Conservation (phyloP, 2,113 vertebrate genomes). For the Mirounga angustirostris region DNA sequence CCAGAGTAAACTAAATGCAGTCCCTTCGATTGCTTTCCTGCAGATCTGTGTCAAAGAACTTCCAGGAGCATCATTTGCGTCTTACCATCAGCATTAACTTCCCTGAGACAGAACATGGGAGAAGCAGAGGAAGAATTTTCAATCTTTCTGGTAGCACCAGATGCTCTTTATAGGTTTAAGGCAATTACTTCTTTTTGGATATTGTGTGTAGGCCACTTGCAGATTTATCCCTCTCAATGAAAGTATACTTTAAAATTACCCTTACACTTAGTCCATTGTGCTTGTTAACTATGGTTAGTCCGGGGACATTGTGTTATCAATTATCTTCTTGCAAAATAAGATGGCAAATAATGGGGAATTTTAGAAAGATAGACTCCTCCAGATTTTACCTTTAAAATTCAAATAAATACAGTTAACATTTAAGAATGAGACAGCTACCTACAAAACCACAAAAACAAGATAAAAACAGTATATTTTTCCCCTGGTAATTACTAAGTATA, state of each 20-base stretch:
- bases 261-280: not conserved
- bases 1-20: not conserved
- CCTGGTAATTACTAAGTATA: not conserved
- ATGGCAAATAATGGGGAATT: not conserved
- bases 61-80: not conserved
- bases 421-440: not conserved
- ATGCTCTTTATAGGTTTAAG: not conserved
- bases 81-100: not conserved
- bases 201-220: rapidly evolving
- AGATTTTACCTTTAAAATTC: not conserved
- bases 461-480: not conserved
- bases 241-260: not conserved
- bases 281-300: not conserved
- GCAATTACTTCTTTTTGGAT: not conserved
- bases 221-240: not conserved
- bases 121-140: not conserved
- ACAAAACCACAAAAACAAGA: not conserved
- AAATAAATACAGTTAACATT: not conserved
- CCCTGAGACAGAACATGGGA: not conserved
- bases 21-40: not conserved
- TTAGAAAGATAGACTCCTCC: not conserved
- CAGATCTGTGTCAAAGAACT: not conserved
- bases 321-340: not conserved
- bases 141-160: not conserved
- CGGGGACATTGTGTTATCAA: not conserved